Evolutionary conservation across 1,140 invertebrate genomes (phyloP), one percentile per base, ranked within the genome.

Genomic region (Papilio polyxenes): DNA sequence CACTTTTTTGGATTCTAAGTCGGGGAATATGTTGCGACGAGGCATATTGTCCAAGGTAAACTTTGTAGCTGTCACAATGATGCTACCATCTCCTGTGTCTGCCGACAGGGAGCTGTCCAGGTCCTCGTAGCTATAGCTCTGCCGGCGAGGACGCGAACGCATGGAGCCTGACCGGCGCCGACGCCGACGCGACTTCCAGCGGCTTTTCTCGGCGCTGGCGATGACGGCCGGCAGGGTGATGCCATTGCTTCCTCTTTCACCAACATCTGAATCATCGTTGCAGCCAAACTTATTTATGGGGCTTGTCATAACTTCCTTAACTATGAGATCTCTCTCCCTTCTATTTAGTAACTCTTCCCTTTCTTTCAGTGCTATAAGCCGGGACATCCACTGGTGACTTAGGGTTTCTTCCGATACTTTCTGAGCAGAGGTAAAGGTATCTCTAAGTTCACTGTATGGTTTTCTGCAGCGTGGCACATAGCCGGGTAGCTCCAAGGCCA

Each of bases 31-130:
- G 80, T 89, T 91, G 23, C 93, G 91, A 3, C 89, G 90, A 83
- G 91, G 95, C 92, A 95, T 92, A 62, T 92, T 92, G 7, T 93
- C 90, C 44, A 91, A 88, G 11, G 93, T 94, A 75, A 96, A 88
- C 89, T 95, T 96, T 37, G 91, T 90, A 65, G 95, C 94, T 78
- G 96, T 96, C 8, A 95, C 89, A 37, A 95, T 87, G 69, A 96
- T 92, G 84, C 95, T 95, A 23, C 94, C 93, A 77, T 96, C 95
- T 0, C 95, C 95, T 44, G 91, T 89, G 85, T 95, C 95, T 6
- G 95, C 95, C n/a, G 95, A 95, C 81, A 95, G 87, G 10, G 95
- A 95, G 84, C 95, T 94, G 86, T 96, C 95, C 10, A 95, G 85
- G 81, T 95, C 95, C 85, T 95, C 94, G 82, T 95, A 94, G 0